phyloP scores from a whole-genome alignment of 2,797 vertebrate genomes.

The Coregonus ussuriensis region DNA sequence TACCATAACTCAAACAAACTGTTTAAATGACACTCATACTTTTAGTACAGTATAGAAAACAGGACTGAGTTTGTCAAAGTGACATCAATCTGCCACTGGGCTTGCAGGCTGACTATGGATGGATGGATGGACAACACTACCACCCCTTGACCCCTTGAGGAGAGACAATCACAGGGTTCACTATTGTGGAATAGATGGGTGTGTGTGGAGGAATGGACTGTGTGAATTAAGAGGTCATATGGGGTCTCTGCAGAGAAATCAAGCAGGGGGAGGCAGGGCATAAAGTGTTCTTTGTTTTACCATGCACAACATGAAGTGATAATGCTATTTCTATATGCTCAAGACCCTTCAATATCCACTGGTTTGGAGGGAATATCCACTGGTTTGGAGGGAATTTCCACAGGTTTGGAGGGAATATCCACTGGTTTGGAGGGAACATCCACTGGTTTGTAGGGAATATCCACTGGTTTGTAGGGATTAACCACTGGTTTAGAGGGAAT shows the following conservation, averaged over 20 bases:
- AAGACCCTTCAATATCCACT: no score
- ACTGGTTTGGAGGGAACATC: no score
- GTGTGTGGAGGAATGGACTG: not conserved
- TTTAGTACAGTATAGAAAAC: not conserved
- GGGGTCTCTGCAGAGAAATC: no score
- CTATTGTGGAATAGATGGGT: not conserved
- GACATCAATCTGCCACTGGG: not conserved
- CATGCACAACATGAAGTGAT: not conserved
- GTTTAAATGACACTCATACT: not conserved
- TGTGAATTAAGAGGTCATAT: not conserved
- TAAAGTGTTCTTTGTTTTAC: not conserved
- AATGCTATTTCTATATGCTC: not conserved
- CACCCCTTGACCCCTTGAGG: not conserved
- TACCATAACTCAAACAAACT: not conserved
- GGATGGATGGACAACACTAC: conserved; percentile 2
- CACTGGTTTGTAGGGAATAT: no score
- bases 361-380: no score
- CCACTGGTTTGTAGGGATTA: no score
- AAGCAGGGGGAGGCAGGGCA: not conserved
- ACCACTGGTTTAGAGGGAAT: no score
- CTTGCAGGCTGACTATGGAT: not conserved
- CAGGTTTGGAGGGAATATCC: no score
- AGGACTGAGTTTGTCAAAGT: not conserved
- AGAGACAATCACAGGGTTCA: conserved; percentile 3
- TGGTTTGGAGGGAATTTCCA: no score